Base-by-base conservation (phyloP, 1,140 invertebrate genomes). In the Drosophila leontia region DNA sequence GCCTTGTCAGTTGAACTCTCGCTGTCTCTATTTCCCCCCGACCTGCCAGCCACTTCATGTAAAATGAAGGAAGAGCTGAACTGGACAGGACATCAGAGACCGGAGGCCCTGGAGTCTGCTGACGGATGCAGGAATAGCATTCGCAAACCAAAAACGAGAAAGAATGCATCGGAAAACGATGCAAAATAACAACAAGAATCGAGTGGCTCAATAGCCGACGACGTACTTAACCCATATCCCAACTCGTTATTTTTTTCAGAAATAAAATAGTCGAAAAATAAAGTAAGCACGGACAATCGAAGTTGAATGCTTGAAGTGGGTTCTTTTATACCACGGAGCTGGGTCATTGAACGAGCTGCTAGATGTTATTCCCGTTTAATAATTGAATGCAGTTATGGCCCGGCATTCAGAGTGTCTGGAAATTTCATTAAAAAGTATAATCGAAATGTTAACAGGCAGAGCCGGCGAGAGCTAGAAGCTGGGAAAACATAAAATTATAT, bases 361-460 rank as follows among this genome's bases (percentile, higher is more conserved):
- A 9, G 39, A 47, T 39, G 34, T 74, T 47, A 60, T 44, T 55
- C 67, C 68, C 72, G 67, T 80, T 80, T 80, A 88, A 87, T 88
- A 88, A 87, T 87, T 88, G 86, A 87, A 82, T 87, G 80, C 84
- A 87, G 79, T 80, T 86, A 76, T 80, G 78, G 78, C 69, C 51
- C 57, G 59, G 67, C 78, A 81, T 79, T 84, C 84, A 69, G 60
- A 78, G 64, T 58, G 75, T 80, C 65, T 78, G 63, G 44, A 80
- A 88, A 88, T 84, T 88, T 80, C 72, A 88, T 88, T 88, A 88
- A 79, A 88, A 88, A 88, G 84, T 88, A 84, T 88, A 88, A 88
- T 88, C 80, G 82, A 88, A 81, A 88, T 80, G 64, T 63, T 74
- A 80, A 80, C 80, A 75, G 74, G 44, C 58, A 12, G 19, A 59